Percentiles rank a stretch among this genome's conserved stretches.
phyloP scores from a whole-genome alignment of 1,140 invertebrate genomes.

The Tetramorium alpestre region DNA sequence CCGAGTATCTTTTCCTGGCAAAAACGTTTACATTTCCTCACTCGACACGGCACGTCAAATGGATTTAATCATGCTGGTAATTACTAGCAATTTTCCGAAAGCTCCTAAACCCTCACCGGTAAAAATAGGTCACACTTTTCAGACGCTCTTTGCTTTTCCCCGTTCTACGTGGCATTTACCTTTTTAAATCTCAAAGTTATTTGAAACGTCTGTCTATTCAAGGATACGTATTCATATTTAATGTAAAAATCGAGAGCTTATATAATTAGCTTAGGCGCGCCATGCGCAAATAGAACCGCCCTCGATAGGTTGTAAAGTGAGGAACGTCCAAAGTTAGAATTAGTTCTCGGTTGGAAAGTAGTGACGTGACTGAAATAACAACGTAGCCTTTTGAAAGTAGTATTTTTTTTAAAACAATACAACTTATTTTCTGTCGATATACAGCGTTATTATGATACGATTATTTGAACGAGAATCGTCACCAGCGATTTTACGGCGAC shows the following conservation, averaged over 20 bases:
- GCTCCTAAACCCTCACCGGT: not conserved
- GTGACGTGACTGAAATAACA: not conserved
- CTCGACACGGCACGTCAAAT: not conserved
- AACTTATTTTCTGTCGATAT: no score
- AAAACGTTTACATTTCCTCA: not conserved
- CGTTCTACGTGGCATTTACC: not conserved
- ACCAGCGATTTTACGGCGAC: not conserved
- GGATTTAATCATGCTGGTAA: not conserved
- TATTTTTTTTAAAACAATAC: not conserved
- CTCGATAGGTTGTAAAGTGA: not conserved
- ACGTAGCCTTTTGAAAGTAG: not conserved
- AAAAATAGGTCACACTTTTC: not conserved
- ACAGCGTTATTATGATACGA: no score
- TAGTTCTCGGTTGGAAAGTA: not conserved
- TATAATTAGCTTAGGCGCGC: conserved; percentile 16
- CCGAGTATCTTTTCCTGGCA: not conserved
- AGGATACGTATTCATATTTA: not conserved
- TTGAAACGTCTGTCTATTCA: not conserved
- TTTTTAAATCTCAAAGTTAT: not conserved
- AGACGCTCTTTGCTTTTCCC: not conserved
- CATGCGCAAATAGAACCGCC: not conserved
- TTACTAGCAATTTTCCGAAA: not conserved
- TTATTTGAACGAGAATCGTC: not conserved
- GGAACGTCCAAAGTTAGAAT: not conserved
- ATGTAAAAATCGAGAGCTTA: conserved; percentile 1